phyloP scores from a whole-genome alignment of 35 echinoderm and acorn worm species.

The Heliocidaris erythrogramma region DNA sequence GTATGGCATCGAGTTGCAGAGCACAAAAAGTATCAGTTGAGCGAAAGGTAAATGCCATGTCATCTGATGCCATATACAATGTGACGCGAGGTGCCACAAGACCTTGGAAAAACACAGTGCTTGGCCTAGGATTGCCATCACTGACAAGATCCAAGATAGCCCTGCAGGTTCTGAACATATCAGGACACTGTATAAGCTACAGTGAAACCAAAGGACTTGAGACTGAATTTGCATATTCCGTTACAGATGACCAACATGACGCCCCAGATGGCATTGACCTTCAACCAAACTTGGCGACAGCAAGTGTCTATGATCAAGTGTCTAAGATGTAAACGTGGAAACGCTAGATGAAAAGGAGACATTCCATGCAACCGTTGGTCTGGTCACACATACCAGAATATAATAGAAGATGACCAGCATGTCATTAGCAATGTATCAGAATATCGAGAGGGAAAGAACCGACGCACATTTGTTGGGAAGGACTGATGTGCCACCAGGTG shows the following conservation, averaged over 20 bases:
- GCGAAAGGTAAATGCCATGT: constrained; percentile 71
- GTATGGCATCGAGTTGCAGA: constrained; percentile 25
- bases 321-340: constrained; percentile 72
- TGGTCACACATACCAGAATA: constrained; percentile 84
- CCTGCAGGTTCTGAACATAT: constrained; percentile 73
- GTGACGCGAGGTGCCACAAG: too few relatives aligned
- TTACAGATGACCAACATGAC: constrained; percentile 49
- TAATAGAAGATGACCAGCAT: constrained; percentile 18
- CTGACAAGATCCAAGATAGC: constrained; percentile 76
- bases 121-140: constrained; percentile 74
- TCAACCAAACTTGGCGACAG: constrained; percentile 68
- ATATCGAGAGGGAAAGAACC: constrained; percentile 62
- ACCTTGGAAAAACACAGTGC: constrained; percentile 77
- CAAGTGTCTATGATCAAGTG: constrained; percentile 74
- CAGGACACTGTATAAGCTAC: constrained; percentile 72
- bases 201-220: constrained; percentile 82
- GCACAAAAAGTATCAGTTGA: constrained; percentile 62
- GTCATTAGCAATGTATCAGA: background rate
- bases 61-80: constrained; percentile 74
- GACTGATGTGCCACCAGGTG: background rate
- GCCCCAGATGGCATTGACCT: too few relatives aligned
- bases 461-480: constrained; percentile 53
- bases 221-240: constrained; percentile 77
- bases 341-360: constrained; percentile 86
- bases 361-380: constrained; percentile 75